A percentile compares a stretch with the other conserved stretches of the same genome.
These are phyloP conservation scores for Cecropterus lyciades DNA, from an alignment of 1,140 invertebrate species.

Conservation along the genomic window DNA sequence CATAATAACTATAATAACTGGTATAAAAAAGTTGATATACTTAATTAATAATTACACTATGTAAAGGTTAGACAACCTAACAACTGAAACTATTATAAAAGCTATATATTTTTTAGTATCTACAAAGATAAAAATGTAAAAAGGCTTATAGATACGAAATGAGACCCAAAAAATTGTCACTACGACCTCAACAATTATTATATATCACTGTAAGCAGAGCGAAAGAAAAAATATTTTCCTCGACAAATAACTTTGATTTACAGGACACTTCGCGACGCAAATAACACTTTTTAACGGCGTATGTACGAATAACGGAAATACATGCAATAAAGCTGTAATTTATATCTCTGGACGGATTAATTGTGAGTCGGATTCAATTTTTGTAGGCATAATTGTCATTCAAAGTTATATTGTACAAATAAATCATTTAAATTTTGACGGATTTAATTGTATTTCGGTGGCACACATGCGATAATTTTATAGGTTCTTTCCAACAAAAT, in stretches of 20 bases:
- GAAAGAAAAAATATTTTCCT: constrained; percentile 50
- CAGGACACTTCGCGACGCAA: constrained; percentile 51
- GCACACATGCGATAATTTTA: no score
- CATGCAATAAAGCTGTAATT: constrained; percentile 61
- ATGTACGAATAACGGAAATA: constrained; percentile 58
- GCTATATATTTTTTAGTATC: no score
- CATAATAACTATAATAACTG: no score
- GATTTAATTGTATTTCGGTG: no score
- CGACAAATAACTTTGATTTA: constrained; percentile 75
- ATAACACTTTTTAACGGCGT: constrained; percentile 62
- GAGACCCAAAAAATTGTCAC: constrained; percentile 32
- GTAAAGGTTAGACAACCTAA: no score
- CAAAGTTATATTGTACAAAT: not conserved
- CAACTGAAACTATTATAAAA: no score
- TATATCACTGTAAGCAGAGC: constrained; percentile 41
- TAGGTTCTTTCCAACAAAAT: no score
- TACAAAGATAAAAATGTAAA: no score
- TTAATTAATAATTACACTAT: no score
- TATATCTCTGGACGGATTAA: constrained; percentile 55
- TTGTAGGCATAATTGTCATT: constrained; percentile 5
- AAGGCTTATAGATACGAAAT: no score
- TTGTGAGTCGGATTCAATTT: constrained; percentile 36
- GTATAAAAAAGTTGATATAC: no score
- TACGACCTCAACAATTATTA: constrained; percentile 35
- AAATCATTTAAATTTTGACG: not conserved